Base-by-base conservation (phyloP, 1,140 invertebrate genomes). In the Drosophila ficusphila region DNA sequence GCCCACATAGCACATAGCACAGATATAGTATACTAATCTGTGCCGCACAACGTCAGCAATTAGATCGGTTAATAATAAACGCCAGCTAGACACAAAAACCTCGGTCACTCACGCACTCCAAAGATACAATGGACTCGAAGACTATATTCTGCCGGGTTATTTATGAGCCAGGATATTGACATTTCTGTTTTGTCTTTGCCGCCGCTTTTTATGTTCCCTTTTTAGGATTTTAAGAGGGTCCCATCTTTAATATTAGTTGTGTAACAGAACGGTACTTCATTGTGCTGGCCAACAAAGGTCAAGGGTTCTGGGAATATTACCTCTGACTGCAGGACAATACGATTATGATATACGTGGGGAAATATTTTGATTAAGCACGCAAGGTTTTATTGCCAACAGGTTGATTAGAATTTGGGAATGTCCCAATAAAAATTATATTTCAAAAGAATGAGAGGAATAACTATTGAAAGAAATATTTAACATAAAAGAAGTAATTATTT, bases 91-190 rank as follows among this genome's bases (percentile, higher is more conserved):
- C 52, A 53, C 56, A 44, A 25, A 58, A 62, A 33, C 57, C 46
- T 44, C 41, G 47, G 46, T 44, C 36, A 31, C 53, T 46, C 29
- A 65, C 49, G 51, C 58, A 74, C 23, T 33, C 34, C 23, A 14
- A n/a, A 42, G 64, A 64, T 57, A 76, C 57, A 68, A 79, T 51
- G 25, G 57, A 56, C 23, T 4, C 51, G 14, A 23, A 64, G 71
- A 68, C 41, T 58, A 65, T 79, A 76, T 76, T 79, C 65, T 76
- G 25, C 46, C 33, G n/a, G 46, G 57, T 86, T 58, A 86, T 86
- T 86, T 86, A 86, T 86, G 81, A 77, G 53, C 47, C 62, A 79
- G 81, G 79, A 85, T 78, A 86, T 74, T 79, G 79, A 77, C 82
- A 65, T 75, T 75, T 73, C 39, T 46, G 68, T 69, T 86, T 85